Percentiles rank a stretch among this genome's conserved stretches.
Conservation (phyloP, 2,888 invertebrate genomes). For the Schrankia costaestrigalis region DNA sequence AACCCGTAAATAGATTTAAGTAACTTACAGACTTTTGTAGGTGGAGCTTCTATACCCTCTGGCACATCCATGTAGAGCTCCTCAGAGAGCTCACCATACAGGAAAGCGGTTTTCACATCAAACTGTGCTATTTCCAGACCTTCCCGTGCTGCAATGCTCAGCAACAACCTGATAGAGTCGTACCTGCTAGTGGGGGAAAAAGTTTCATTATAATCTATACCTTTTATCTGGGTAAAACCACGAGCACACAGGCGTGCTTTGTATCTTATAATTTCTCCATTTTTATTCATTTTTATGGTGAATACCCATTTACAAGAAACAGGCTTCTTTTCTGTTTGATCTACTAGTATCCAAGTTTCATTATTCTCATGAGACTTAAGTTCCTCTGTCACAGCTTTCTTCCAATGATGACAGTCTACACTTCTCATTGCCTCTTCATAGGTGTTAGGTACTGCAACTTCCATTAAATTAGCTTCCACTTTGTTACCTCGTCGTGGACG, state of each 20-base stretch:
- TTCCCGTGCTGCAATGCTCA: conserved; percentile 6
- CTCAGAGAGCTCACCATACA: conserved; percentile 12
- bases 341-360: conserved; percentile 22
- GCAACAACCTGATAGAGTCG: conserved; percentile 9
- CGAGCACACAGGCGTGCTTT: conserved; percentile 9
- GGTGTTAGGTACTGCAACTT: conserved; percentile 17
- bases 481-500: conserved; percentile 22
- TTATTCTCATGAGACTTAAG: conserved; percentile 21
- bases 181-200: conserved; percentile 11
- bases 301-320: conserved; percentile 32
- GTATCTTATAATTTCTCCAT: conserved; percentile 5
- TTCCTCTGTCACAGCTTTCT: conserved; percentile 26
- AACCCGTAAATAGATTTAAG: no score
- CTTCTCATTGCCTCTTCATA: conserved; percentile 27
- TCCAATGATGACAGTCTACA: conserved; percentile 18
- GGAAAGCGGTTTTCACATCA: conserved; percentile 27
- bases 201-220: no score
- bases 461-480: conserved; percentile 26
- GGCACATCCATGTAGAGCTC: conserved; percentile 27
- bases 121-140: conserved; percentile 19
- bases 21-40: no score
- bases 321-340: conserved; percentile 14
- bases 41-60: no score
- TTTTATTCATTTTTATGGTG: conserved; percentile 18
- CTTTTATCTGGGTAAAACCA: conserved; percentile 5